phyloP scores from a whole-genome alignment of 2,888 invertebrate species.

The Acleris laterana region DNA sequence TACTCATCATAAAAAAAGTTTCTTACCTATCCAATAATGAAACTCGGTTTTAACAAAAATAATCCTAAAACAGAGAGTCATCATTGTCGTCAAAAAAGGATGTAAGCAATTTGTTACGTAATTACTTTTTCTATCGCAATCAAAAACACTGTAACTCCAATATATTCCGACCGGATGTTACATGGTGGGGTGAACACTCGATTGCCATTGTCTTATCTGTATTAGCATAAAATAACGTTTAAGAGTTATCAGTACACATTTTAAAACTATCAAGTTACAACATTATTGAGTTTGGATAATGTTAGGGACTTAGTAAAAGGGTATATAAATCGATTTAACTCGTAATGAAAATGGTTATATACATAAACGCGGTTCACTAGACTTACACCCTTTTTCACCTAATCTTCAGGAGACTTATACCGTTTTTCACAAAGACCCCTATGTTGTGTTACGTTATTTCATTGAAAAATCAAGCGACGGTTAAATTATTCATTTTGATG shows the following conservation, averaged over 20 bases:
- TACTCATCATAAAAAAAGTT: no score
- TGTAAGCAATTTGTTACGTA: slow-evolving; percentile 24
- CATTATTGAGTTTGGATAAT: slow-evolving; percentile 6
- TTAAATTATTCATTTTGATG: no score
- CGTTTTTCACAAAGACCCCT: no score
- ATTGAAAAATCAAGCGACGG: no score
- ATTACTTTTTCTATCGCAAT: slow-evolving; percentile 31
- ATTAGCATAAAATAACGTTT: slow-evolving; percentile 37
- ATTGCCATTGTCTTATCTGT: slow-evolving; percentile 34
- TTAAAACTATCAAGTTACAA: slow-evolving; percentile 29
- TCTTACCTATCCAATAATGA: no score
- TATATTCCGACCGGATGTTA: slow-evolving; percentile 31
- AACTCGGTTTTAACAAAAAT: no score
- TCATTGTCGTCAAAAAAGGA: slow-evolving; percentile 17
- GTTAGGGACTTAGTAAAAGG: background rate
- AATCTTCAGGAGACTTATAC: no score
- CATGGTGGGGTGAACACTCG: slow-evolving; percentile 35
- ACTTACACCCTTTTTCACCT: no score
- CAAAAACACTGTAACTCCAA: slow-evolving; percentile 20
- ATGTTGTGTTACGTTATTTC: no score
- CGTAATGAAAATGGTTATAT: no score
- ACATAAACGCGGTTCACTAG: no score
- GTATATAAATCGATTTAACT: background rate
- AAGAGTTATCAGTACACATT: slow-evolving; percentile 22
- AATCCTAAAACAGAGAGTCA: no score